Base-by-base conservation (phyloP, 2,888 invertebrate genomes). In the Eupithecia subumbrata region DNA sequence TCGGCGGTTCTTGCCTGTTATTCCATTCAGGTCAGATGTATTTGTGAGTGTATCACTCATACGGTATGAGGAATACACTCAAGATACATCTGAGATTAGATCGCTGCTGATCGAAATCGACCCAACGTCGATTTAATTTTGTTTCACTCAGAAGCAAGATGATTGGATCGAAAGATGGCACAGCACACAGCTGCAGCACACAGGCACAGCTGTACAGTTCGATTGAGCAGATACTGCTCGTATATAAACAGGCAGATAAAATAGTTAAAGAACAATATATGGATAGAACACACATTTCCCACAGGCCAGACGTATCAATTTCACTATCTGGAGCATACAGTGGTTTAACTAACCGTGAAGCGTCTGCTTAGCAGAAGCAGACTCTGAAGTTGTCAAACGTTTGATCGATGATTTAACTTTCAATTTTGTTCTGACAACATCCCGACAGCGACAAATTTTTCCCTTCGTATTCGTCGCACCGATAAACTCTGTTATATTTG, bases 261-360 rank as follows among this genome's bases (percentile, higher is more conserved):
- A 67, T 67, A 9, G 12, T 56, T 56, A 56, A 11, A n/a, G 43
- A 67, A 22, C 67, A 67, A 43, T 40, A 40, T 22, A 30, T 34
- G 64, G 14, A 37, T 75, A 68, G 43, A 22, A 48, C 25, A 30
- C 67, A 64, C 40, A 45, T 74, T 74, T 71, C 71, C 71, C 71
- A 73, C 71, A 71, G 48, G 16, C 73, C 63, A 63, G 63, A 67
- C 40, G n/a, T 73, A 64, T 66, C 68, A 76, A 76, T 73, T 72
- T 71, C 69, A 68, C 66, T 73, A 76, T 75, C 72, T 74, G 63
- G 71, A 40, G 64, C 63, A 43, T 43, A 52, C 48, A 64, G 68
- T 52, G 71, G 72, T 73, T 67, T 72, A 72, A 70, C 66, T 30
- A 69, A 67, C 34, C 70, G 43, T 72, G 69, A 40, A 43, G 72